Evolutionary conservation across 2,113 vertebrate species (phyloP).

Genomic region (Colossoma macropomum): DNA sequence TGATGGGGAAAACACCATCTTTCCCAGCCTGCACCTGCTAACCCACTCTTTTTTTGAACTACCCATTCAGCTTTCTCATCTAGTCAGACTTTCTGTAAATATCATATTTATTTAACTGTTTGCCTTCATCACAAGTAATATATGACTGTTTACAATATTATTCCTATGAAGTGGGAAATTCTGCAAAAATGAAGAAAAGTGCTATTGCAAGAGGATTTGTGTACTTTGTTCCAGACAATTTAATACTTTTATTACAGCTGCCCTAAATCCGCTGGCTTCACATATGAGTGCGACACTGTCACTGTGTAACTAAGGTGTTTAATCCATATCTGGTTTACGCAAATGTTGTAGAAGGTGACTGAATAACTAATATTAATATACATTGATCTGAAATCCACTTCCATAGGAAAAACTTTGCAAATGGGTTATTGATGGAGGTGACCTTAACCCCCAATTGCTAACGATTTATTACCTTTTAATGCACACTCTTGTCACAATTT

Average conservation of each 20-base stretch:
- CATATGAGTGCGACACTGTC: conserved; percentile 8
- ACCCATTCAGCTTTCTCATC: conserved; percentile 18
- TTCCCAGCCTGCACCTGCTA: conserved; percentile 6
- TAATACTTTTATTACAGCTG: not conserved
- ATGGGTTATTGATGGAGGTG: conserved; percentile 30
- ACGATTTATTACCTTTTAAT: conserved; percentile 38
- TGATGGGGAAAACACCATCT: not conserved
- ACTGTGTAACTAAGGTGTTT: conserved; percentile 18
- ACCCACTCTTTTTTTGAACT: not conserved
- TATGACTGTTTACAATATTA: conserved; percentile 55
- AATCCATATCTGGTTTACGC: not conserved
- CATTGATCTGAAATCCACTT: conserved; percentile 2
- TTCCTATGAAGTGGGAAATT: conserved; percentile 24
- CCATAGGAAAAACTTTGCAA: not conserved
- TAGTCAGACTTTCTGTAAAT: conserved; percentile 55
- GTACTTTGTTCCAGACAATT: not conserved
- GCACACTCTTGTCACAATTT: conserved; percentile 22
- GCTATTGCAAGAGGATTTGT: not conserved
- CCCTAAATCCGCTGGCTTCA: not conserved
- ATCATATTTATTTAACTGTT: conserved; percentile 51
- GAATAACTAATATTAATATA: not conserved
- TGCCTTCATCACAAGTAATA: conserved; percentile 38
- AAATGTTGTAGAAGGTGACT: not conserved
- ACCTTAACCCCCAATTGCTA: conserved; percentile 18
- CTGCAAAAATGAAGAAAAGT: conserved; percentile 14